phyloP scores from a whole-genome alignment of 2,797 vertebrate genomes.

The Ambastaia sidthimunki region DNA sequence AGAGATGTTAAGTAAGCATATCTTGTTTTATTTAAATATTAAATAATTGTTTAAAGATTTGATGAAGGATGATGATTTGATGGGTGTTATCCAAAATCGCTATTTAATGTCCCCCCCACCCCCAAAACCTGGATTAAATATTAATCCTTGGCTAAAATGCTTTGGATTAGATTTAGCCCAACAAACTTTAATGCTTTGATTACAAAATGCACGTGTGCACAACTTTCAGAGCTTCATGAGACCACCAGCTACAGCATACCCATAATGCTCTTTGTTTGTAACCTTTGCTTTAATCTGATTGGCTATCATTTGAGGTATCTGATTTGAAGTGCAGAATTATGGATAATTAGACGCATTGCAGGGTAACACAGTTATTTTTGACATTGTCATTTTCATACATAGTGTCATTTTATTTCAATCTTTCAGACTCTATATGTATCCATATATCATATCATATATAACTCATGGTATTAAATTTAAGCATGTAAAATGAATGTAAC shows the following conservation, averaged over 20 bases:
- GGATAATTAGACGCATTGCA: too few relatives aligned
- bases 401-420: background rate
- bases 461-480: too few relatives aligned
- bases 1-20: too few relatives aligned
- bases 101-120: background rate
- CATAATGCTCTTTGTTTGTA: background rate
- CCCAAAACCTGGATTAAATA: background rate
- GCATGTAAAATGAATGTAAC: too few relatives aligned
- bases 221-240: background rate
- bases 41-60: background rate
- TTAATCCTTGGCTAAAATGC: background rate
- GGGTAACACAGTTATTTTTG: too few relatives aligned
- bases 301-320: background rate
- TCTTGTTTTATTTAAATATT: background rate
- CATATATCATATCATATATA: too few relatives aligned
- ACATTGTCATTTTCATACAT: too few relatives aligned
- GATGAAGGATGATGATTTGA: background rate
- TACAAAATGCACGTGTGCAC: background rate
- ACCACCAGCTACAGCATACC: background rate
- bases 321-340: background rate
- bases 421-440: too few relatives aligned
- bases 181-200: background rate
- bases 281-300: background rate
- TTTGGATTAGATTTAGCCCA: slow-evolving; percentile 1
- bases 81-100: background rate